These are phyloP conservation scores for Ernsta delagoae DNA, from an alignment of 2,888 invertebrate species.

Conservation along the genomic window DNA sequence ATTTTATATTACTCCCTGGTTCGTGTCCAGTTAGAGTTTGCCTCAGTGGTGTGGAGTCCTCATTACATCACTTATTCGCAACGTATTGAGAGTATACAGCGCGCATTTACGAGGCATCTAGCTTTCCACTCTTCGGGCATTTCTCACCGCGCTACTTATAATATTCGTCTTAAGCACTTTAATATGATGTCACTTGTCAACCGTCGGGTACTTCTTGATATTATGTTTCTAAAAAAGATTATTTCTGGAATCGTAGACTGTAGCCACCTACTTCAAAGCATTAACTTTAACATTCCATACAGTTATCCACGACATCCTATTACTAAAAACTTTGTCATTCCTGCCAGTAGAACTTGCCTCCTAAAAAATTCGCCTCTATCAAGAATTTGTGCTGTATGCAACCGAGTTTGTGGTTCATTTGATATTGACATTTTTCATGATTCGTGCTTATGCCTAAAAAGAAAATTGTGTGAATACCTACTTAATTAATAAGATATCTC, in stretches of 20 bases:
- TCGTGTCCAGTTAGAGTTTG: constrained; percentile 29
- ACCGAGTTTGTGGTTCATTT: background rate
- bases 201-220: background rate
- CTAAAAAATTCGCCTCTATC: background rate
- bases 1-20: constrained; percentile 26
- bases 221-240: constrained; percentile 5
- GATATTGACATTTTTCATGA: background rate
- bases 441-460: background rate
- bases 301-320: constrained; percentile 4
- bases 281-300: background rate
- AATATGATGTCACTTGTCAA: background rate
- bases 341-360: background rate
- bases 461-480: too few relatives aligned
- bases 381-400: background rate
- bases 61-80: constrained; percentile 29
- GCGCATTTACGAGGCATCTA: constrained; percentile 36
- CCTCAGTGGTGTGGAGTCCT: constrained; percentile 27
- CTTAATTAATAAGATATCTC: too few relatives aligned
- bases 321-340: background rate
- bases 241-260: constrained; percentile 5
- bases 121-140: constrained; percentile 15
- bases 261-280: background rate
- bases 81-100: constrained; percentile 37
- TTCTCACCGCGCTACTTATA: background rate
- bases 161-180: background rate